Percentiles rank a stretch among this genome's conserved stretches.
phyloP scores from a whole-genome alignment of 2,797 vertebrate genomes.

The Amblyopsis hoosieri region DNA sequence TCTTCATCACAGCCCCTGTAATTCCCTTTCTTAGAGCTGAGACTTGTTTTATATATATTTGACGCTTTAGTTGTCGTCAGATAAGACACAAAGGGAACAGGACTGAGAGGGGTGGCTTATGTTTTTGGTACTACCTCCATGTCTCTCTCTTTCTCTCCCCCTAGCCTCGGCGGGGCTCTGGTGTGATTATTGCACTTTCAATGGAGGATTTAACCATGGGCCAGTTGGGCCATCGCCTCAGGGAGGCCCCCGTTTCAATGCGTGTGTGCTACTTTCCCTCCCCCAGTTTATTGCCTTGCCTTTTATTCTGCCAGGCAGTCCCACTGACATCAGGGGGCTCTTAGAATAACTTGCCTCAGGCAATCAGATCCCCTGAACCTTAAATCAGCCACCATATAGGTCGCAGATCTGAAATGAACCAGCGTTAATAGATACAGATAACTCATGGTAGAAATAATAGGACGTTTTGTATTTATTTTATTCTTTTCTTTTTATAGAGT shows the following conservation, averaged over 20 bases:
- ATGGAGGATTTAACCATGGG: slow-evolving; percentile 87
- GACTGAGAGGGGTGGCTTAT: slow-evolving; percentile 76
- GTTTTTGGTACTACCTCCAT: slow-evolving; percentile 67
- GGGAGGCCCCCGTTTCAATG: slow-evolving; percentile 84
- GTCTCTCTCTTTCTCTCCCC: slow-evolving; percentile 26
- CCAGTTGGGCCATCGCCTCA: slow-evolving; percentile 85
- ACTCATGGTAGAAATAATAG: slow-evolving; percentile 51
- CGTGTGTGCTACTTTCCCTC: slow-evolving; percentile 75
- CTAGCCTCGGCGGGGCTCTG: slow-evolving; percentile 75
- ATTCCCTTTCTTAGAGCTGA: slow-evolving; percentile 66
- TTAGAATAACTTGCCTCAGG: slow-evolving; percentile 85
- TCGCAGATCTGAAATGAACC: slow-evolving; percentile 72
- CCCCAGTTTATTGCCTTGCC: slow-evolving; percentile 83
- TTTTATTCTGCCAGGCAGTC: slow-evolving; percentile 86
- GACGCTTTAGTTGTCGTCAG: slow-evolving; percentile 45
- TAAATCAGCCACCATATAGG: slow-evolving; percentile 81
- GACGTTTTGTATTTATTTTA: slow-evolving; percentile 33
- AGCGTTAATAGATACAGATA: slow-evolving; percentile 62
- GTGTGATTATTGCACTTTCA: slow-evolving; percentile 88
- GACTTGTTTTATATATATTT: slow-evolving; percentile 29
- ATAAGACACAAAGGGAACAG: slow-evolving; percentile 78
- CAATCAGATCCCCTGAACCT: slow-evolving; percentile 79
- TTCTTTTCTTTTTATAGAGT: slow-evolving; percentile 26
- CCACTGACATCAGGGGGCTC: slow-evolving; percentile 83
- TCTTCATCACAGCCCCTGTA: slow-evolving; percentile 69